Percentiles rank a stretch among this genome's conserved stretches.
phyloP scores from a whole-genome alignment of 2,113 vertebrate genomes.

The Apaloderma vittatum region DNA sequence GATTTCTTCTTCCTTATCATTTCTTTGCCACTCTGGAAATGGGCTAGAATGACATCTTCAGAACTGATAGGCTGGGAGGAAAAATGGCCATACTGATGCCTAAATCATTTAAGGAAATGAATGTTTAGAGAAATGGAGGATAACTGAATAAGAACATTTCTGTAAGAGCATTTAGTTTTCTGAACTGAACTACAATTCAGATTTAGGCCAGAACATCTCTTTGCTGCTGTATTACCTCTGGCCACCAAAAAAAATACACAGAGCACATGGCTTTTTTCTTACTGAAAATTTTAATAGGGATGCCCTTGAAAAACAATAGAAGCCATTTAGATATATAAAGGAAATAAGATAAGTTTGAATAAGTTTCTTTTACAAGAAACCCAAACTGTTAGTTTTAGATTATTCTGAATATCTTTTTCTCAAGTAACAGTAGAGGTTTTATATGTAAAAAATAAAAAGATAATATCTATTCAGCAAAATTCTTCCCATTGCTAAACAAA shows the following conservation, averaged over 20 bases:
- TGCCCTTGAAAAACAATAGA: neutral
- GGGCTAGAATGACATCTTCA: neutral
- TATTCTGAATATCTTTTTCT: neutral
- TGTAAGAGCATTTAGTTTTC: neutral
- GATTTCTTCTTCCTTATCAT: neutral
- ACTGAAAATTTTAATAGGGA: rapidly evolving
- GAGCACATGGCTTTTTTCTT: neutral
- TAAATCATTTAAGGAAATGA: neutral
- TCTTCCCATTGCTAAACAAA: neutral
- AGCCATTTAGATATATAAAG: neutral
- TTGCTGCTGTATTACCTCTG: neutral
- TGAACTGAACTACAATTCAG: neutral
- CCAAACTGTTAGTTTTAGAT: neutral
- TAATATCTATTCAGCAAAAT: neutral
- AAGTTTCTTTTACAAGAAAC: neutral
- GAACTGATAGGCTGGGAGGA: neutral
- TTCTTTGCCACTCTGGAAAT: neutral
- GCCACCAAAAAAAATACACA: neutral
- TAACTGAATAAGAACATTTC: neutral
- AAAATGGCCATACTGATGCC: neutral
- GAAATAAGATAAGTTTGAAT: neutral
- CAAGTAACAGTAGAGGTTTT: neutral
- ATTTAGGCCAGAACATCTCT: neutral
- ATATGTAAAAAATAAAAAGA: neutral
- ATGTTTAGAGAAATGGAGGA: neutral